Percentiles rank a stretch among this genome's conserved stretches.
Conservation (phyloP, 2,888 invertebrate genomes). For the Bimastos eiseni region DNA sequence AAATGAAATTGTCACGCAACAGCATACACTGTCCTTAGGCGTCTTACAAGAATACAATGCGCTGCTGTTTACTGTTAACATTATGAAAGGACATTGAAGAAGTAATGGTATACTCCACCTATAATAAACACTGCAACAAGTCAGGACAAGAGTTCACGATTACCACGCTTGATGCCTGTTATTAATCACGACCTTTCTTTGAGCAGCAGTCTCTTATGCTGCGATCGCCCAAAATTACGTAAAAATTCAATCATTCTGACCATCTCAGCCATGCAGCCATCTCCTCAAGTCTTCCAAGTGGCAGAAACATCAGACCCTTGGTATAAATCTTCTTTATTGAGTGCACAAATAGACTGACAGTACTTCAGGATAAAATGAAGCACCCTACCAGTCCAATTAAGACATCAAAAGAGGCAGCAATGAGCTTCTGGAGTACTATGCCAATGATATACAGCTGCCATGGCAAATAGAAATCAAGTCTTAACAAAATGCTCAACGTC, state of each 20-base stretch:
- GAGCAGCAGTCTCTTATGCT: neutral
- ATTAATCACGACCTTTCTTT: neutral
- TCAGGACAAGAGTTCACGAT: neutral
- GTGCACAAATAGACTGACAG: neutral
- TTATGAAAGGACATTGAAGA: neutral
- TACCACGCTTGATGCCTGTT: neutral
- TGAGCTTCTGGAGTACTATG: neutral
- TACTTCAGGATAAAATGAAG: neutral
- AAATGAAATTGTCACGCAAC: neutral
- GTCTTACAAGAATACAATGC: neutral
- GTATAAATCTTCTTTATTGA: neutral
- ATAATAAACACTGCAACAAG: neutral
- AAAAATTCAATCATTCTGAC: neutral
- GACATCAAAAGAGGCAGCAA: neutral
- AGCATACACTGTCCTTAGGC: neutral
- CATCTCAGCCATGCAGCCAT: neutral
- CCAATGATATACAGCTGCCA: neutral
- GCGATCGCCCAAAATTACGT: neutral
- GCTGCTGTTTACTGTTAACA: neutral
- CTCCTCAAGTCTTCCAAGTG: neutral
- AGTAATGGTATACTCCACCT: neutral
- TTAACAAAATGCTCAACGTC: neutral
- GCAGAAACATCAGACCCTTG: neutral
- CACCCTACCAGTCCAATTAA: neutral
- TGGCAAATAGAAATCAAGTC: neutral